Evolutionary conservation across 2,797 vertebrate species (phyloP).

Genomic region (Girardinus metallicus): DNA sequence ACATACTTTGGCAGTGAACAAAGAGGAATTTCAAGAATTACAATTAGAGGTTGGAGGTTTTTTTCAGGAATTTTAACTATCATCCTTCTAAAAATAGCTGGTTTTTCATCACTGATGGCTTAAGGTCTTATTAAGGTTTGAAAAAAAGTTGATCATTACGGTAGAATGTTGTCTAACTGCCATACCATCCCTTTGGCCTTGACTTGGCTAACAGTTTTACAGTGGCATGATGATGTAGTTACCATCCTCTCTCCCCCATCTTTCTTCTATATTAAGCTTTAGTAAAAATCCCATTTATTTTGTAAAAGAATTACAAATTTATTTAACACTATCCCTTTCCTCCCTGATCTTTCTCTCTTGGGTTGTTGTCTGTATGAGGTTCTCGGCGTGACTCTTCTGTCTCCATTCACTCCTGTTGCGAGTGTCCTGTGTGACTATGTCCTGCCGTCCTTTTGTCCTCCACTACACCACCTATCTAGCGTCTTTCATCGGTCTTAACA

Average conservation of each 20-base stretch:
- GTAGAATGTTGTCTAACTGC: slow-evolving; percentile 46
- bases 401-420: not conserved
- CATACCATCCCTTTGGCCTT: slow-evolving; percentile 53
- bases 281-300: not conserved
- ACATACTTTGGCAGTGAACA: slow-evolving; percentile 42
- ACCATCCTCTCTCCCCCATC: not conserved
- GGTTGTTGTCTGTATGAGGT: not conserved
- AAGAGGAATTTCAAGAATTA: slow-evolving; percentile 73
- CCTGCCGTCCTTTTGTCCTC: not conserved
- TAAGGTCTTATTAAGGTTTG: not conserved
- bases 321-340: not conserved
- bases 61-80: slow-evolving; percentile 58
- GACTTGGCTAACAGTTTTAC: slow-evolving; percentile 67
- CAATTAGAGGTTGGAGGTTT: slow-evolving; percentile 40
- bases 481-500: not conserved
- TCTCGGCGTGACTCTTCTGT: not conserved
- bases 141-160: slow-evolving; percentile 5
- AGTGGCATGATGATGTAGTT: not conserved
- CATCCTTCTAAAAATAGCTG: slow-evolving; percentile 22
- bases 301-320: not conserved
- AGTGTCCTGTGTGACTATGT: not conserved
- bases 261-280: not conserved
- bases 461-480: not conserved
- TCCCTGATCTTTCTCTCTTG: not conserved
- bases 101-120: not conserved